Percentiles rank a stretch among this genome's conserved stretches.
Conservation (phyloP, 2,113 vertebrate genomes). For the Malurus cyaneus region DNA sequence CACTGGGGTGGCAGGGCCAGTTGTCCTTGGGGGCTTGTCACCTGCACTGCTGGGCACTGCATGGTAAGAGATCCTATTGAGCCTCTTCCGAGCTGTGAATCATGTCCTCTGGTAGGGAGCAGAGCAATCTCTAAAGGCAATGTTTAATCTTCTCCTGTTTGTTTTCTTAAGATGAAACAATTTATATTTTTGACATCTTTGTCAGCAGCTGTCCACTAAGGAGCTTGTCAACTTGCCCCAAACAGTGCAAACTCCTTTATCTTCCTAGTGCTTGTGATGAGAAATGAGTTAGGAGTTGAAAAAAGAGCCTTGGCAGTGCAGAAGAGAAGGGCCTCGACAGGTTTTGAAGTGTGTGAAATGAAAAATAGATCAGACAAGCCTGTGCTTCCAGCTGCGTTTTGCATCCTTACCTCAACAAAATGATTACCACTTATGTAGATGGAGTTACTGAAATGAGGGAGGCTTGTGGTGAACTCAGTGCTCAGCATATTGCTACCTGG, state of each 20-base stretch:
- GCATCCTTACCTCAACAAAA: not conserved
- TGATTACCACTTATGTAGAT: not conserved
- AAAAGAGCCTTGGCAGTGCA: not conserved
- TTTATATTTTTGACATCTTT: not conserved
- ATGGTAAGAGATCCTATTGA: not conserved
- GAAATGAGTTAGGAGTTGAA: not conserved
- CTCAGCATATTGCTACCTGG: not conserved
- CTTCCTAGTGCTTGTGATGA: not conserved
- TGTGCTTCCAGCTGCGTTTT: not conserved
- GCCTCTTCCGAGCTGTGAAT: not conserved
- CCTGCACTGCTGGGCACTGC: not conserved
- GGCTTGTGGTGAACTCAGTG: not conserved
- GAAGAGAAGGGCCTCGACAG: not conserved
- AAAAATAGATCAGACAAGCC: constrained; percentile 29
- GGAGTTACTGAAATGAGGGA: not conserved
- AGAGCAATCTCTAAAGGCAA: not conserved
- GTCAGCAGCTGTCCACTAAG: not conserved
- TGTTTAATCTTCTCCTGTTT: constrained; percentile 3
- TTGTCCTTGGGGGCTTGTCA: not conserved
- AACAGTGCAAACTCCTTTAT: not conserved
- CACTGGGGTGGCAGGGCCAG: not conserved
- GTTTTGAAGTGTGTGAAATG: constrained; percentile 3
- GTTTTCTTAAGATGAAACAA: not conserved
- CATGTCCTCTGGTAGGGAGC: not conserved
- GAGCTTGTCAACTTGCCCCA: not conserved